Evolutionary conservation across 2,797 vertebrate genomes (phyloP).

Genomic region (Takifugu rubripes): DNA sequence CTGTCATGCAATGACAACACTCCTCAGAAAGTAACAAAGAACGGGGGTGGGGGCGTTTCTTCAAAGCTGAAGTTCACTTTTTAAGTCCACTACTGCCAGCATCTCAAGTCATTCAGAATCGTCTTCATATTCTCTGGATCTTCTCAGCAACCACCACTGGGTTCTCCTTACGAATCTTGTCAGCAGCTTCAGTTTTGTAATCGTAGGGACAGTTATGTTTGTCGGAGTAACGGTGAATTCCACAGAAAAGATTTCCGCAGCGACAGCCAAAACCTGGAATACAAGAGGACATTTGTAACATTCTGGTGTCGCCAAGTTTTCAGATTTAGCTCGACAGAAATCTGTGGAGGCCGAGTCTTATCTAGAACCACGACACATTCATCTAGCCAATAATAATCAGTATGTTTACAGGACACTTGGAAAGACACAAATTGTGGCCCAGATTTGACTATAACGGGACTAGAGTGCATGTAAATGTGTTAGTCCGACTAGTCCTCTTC

Average conservation of each 20-base stretch:
- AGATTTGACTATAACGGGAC: no score
- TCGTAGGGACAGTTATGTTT: conserved; percentile 87
- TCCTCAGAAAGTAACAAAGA: conserved; percentile 32
- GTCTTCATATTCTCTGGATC: conserved; percentile 89
- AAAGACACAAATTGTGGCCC: no score
- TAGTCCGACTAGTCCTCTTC: no score
- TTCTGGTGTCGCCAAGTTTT: no score
- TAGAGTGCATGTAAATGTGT: no score
- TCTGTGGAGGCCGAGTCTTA: no score
- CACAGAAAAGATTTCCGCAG: conserved; percentile 88
- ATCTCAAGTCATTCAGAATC: neutral
- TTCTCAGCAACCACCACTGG: conserved; percentile 86
- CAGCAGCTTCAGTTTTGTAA: conserved; percentile 85
- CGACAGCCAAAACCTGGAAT: conserved; percentile 84
- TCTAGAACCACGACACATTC: no score
- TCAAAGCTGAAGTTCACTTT: conserved; percentile 57
- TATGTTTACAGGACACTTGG: no score
- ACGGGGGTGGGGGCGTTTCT: conserved; percentile 29
- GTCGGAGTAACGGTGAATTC: conserved; percentile 87
- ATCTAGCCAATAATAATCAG: no score
- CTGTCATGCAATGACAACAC: conserved; percentile 54
- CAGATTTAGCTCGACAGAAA: no score
- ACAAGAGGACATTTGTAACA: neutral
- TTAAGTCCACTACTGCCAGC: conserved; percentile 12
- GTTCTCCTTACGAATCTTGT: conserved; percentile 89